Evolutionary conservation across 1,140 invertebrate genomes (phyloP), one percentile per base, ranked within the genome.

Genomic region (Drosophila tropicalis): DNA sequence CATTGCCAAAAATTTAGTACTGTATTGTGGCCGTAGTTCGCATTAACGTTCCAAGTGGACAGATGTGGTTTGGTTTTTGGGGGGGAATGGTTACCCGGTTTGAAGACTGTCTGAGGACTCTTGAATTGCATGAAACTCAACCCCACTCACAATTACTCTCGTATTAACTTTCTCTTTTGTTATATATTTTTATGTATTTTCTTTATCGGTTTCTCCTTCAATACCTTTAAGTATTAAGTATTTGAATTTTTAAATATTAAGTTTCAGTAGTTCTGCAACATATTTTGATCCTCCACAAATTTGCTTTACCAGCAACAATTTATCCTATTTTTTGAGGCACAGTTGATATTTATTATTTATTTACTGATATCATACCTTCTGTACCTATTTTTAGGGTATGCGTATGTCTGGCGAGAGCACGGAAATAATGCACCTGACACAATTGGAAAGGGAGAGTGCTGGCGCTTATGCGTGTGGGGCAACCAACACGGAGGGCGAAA

Each of bases 381-480:
- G 10, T 51, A 19, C 22, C 10, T 12, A 51, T 22, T 89, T 81
- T 9, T 77, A 92, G 91, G 90, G 89, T 63, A 92, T 92, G 91
- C 91, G 91, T 76, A 92, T 92, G 91, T 92, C 91, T 65, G 91
- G 91, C 60, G 91, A 92, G 76, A 83, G 77, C 73, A 76, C 90
- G 47, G 91, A 93, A 63, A 93, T 92, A 62, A 74, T 94, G 71
- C 92, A 93, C 63, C 72, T 94, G 51, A 93, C 93, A n/a, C 85
- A 90, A 15, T 78, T 94, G 58, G 90, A 91, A 62, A 85, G 93
- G 25, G 90, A 90, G 13, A 92, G 94, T 69, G 92, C 93, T 0
- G 95, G 95, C 1, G 93, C 94, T 25, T 96, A 96, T 83, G 93
- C 94, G 13, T 96, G 96, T 79, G 91, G 94, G 25, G 95, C 95